Percentiles rank a stretch among this genome's conserved stretches.
These are phyloP conservation scores for Sceloporus tristichus DNA, from an alignment of 2,113 vertebrate genomes.

Conservation along the genomic window DNA sequence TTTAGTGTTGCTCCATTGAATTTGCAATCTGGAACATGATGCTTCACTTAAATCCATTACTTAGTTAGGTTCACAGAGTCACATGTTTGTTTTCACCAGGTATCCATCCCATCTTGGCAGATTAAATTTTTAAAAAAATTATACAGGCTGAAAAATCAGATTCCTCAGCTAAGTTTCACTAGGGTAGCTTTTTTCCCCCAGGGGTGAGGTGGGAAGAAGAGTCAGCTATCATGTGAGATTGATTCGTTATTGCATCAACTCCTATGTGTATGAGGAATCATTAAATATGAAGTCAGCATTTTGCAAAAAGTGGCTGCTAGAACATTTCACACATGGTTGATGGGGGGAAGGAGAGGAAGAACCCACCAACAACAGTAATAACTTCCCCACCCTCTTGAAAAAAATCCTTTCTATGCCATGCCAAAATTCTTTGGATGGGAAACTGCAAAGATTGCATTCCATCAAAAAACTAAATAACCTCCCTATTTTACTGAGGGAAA, in stretches of 20 bases:
- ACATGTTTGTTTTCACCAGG: background rate
- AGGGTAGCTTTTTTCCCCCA: background rate
- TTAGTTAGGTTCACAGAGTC: background rate
- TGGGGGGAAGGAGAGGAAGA: background rate
- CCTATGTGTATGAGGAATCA: background rate
- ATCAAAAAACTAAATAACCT: conserved; percentile 35
- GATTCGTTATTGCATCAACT: background rate
- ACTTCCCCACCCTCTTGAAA: conserved; percentile 2
- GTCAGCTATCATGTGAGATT: background rate
- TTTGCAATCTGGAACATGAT: background rate
- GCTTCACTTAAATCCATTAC: background rate
- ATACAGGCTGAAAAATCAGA: background rate
- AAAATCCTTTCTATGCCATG: background rate
- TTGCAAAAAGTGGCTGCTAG: conserved; percentile 9
- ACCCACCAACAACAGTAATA: conserved; percentile 18
- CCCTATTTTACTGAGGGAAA: conserved; percentile 27
- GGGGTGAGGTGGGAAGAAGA: no score
- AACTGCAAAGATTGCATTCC: conserved; percentile 33
- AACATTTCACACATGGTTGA: conserved; percentile 3
- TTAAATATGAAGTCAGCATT: conserved; percentile 4
- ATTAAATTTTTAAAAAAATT: background rate
- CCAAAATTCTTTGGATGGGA: conserved; percentile 40
- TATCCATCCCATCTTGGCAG: background rate
- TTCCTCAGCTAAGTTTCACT: background rate
- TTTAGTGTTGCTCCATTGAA: no score